Base-by-base conservation (phyloP, 2,888 invertebrate genomes). In the Gymnocheta viridis region DNA sequence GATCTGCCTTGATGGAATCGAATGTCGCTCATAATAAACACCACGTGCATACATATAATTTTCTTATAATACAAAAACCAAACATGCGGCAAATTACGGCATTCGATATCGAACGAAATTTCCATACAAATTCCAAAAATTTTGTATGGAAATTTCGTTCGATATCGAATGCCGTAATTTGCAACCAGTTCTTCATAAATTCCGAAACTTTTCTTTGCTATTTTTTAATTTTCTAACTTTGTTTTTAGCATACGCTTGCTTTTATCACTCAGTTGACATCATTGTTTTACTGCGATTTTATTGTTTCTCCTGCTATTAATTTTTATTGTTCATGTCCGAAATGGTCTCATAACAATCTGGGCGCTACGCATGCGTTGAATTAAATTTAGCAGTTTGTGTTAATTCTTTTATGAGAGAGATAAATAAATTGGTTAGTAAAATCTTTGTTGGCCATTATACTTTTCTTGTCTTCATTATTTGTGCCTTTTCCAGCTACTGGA, bases 351-450 rank as follows among this genome's bases (percentile, higher is more conserved):
- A 44, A 56, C 56, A 79, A 49, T 60, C 49, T 47, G 19, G 32
- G 27, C 56, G 79, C 54, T 79, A 66, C 56, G 47, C 64, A 72
- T 62, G 72, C 56, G 35, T 49, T 72, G 4, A 56, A 12, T 67
- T 76, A n/a, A 51, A 47, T 29, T 74, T n/a, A 44, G 29, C 19
- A 3, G 60, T 69, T 60, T 6, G 24, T 41, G 38, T 64, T 54
- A 9, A 35, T 35, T 35, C 47, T 44, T 27, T 49, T 49, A 24
- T 22, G 22, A 22, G n/a, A 32, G 35, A 17, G 2, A 27, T 9
- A 7, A 19, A 47, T 17, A n/a, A 32, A 7, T 32, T 5, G 7
- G 7, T n/a, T 22, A 19, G 5, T 22, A 14, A 73, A 74, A 54
- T n/a, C 1, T 27, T 49, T 38, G 12, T n/a, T 38, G 12, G n/a